Evolutionary conservation across 2,113 vertebrate genomes (phyloP), one percentile per base, ranked within the genome.

Genomic region (Microcebus ravelobensis): DNA sequence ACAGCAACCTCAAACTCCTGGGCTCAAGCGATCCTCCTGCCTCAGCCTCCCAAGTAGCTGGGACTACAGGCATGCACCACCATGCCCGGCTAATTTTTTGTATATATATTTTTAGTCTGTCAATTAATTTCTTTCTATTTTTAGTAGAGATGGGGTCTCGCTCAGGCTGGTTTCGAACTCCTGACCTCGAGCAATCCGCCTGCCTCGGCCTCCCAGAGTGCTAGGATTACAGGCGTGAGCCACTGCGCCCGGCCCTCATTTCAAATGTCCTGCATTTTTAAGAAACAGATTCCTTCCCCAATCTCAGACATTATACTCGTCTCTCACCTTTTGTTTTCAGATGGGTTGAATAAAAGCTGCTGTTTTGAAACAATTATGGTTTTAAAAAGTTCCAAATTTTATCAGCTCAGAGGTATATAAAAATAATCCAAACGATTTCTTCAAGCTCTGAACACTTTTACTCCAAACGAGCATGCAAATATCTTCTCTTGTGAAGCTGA

Each of bases 401-500:
- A 94, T 97, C 90, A 94, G 68, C 52, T 57, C 89, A 76, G 65
- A 81, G 87, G 36, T 93, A 74, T 94, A 93, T 90, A 98, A 97
- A 98, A 98, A 95, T 95, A 90, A 82, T 80, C 29, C 85, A 91
- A 50, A 90, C 73, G 95, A 71, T n/a, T 89, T 14, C 86, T 92
- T 96, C 93, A 82, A 45, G 52, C 83, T 73, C 55, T 90, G 94
- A 94, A 91, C 93, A 96, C 96, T 97, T 98, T 97, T 1, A 20
- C 93, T 97, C 97, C 96, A 92, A 96, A 98, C 97, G 71, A 87
- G 83, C 70, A 71, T 89, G 89, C 77, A 96, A 81, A 95, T 82
- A 83, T 97, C 98, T 96, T 97, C 57, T 97, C 80, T 97, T 73
- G 31, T 27, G 63, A 95, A 91, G 95, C 96, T 90, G 93, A 97